These are phyloP conservation scores for Halichoerus grypus DNA, from an alignment of 2,113 vertebrate species.

Conservation along the genomic window DNA sequence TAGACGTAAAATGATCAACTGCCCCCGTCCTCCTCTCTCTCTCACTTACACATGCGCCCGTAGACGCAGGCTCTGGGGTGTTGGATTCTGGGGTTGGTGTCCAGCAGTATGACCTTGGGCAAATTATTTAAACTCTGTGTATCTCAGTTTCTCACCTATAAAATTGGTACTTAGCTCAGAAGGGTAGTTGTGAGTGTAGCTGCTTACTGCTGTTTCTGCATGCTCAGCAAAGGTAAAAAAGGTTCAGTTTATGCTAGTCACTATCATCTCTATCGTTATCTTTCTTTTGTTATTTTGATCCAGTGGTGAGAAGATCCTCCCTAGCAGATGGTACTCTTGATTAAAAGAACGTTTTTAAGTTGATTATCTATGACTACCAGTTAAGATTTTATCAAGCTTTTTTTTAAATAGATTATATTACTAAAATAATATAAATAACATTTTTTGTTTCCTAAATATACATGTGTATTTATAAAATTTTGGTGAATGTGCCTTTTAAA, in stretches of 20 bases:
- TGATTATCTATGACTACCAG: not conserved
- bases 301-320: not conserved
- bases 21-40: not conserved
- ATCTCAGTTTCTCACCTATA: not conserved
- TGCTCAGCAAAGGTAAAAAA: not conserved
- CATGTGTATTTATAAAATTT: conserved; percentile 32
- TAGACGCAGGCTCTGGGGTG: too few relatives aligned
- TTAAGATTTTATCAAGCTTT: conserved; percentile 1
- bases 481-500: conserved; percentile 16
- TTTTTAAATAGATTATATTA: not conserved
- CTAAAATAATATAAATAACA: not conserved
- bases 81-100: not conserved
- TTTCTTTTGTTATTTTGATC: conserved; percentile 4
- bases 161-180: not conserved
- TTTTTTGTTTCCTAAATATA: conserved; percentile 24
- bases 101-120: not conserved
- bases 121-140: not conserved
- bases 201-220: not conserved
- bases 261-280: not conserved
- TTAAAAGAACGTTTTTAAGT: not conserved
- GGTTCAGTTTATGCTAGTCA: not conserved
- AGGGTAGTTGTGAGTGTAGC: not conserved
- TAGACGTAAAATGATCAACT: not conserved
- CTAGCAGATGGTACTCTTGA: not conserved
- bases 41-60: fast-evolving